phyloP scores from a whole-genome alignment of 2,888 invertebrate species.

The Crioceris asparagi region DNA sequence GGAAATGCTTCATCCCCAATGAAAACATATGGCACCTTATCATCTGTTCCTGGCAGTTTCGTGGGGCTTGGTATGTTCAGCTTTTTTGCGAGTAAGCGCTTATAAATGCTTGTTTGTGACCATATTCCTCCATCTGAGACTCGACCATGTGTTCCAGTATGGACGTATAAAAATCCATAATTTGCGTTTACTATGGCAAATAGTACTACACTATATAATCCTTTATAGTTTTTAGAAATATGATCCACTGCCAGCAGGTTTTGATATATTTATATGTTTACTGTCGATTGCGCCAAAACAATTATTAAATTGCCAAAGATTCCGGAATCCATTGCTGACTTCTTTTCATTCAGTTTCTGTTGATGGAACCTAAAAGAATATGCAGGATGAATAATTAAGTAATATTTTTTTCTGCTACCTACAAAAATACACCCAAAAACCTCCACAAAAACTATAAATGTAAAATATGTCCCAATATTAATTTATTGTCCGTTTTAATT shows the following conservation, averaged over 20 bases:
- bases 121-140: conserved; percentile 21
- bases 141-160: conserved; percentile 20
- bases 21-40: conserved; percentile 10
- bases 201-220: no score
- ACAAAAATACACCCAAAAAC: no score
- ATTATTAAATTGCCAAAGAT: conserved; percentile 17
- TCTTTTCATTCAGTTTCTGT: conserved; percentile 11
- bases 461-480: no score
- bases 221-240: no score
- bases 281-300: conserved; percentile 17
- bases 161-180: conserved; percentile 21
- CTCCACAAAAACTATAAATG: no score
- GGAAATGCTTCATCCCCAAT: conserved; percentile 14
- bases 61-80: conserved; percentile 8
- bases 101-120: conserved; percentile 16
- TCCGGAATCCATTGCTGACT: conserved; percentile 13
- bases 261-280: conserved; percentile 15
- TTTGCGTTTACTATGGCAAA: conserved; percentile 23
- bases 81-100: conserved; percentile 6
- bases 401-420: no score
- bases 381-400: neutral
- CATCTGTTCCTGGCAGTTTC: conserved; percentile 4
- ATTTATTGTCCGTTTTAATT: no score
- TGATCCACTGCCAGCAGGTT: conserved; percentile 13
- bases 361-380: conserved; percentile 10